These are phyloP conservation scores for Todiramphus saurophagus DNA, from an alignment of 2,113 vertebrate species.

Conservation along the genomic window DNA sequence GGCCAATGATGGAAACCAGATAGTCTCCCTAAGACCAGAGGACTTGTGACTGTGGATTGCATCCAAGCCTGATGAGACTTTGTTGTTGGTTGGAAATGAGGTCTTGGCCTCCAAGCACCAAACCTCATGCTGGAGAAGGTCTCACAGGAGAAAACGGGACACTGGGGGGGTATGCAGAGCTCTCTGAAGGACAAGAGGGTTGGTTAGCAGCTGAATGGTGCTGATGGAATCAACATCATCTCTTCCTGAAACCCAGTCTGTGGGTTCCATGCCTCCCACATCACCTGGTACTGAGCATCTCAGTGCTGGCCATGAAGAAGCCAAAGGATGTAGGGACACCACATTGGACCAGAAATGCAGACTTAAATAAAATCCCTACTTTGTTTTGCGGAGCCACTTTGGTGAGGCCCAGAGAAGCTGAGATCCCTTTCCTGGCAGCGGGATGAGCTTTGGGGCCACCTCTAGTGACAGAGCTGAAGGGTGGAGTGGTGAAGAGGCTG, in stretches of 20 bases:
- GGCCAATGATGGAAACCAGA: background rate
- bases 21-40: background rate
- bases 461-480: accelerated
- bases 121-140: background rate
- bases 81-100: accelerated
- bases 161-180: background rate
- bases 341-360: background rate
- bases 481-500: background rate
- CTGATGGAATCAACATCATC: background rate
- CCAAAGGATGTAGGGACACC: background rate
- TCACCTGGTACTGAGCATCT: background rate
- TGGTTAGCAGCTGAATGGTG: background rate
- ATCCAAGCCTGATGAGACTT: background rate
- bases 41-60: background rate
- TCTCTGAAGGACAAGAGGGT: background rate
- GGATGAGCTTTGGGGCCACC: background rate
- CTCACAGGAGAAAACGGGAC: background rate
- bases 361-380: background rate
- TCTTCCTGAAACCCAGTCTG: background rate
- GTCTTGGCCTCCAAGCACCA: background rate
- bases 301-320: background rate
- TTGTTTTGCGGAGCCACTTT: background rate
- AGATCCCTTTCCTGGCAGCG: background rate
- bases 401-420: background rate
- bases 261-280: background rate